Evolutionary conservation across 2,113 vertebrate genomes (phyloP).

Genomic region (Pachyramphus minor): DNA sequence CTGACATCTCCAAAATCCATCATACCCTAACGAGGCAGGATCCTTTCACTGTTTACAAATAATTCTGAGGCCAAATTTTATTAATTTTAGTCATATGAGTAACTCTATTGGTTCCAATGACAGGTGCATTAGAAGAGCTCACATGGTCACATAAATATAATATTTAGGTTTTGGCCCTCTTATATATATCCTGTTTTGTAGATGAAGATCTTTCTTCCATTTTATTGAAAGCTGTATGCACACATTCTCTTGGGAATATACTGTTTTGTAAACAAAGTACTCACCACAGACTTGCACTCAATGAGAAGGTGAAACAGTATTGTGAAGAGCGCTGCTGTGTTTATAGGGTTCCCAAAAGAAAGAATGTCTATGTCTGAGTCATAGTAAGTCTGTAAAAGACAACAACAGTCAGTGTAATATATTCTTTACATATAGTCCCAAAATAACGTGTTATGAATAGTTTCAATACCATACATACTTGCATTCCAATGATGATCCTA

Average conservation of each 20-base stretch:
- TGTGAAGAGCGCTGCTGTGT: conserved; percentile 85
- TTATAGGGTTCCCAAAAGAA: conserved; percentile 88
- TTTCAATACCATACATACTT: neutral
- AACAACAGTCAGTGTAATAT: neutral
- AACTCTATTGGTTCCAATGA: neutral
- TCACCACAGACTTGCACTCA: conserved; percentile 90
- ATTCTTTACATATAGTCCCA: neutral
- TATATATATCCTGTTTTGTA: neutral
- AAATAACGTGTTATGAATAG: neutral
- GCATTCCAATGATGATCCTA: neutral
- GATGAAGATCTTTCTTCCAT: neutral
- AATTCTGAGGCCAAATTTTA: neutral
- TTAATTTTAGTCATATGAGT: neutral
- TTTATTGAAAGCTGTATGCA: neutral
- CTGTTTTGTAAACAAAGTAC: conserved; percentile 32
- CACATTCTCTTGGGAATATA: neutral
- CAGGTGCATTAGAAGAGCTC: neutral
- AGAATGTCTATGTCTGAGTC: conserved; percentile 83
- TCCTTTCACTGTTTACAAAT: neutral
- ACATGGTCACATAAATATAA: neutral
- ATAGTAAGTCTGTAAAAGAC: conserved; percentile 74
- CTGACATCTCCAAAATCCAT: neutral
- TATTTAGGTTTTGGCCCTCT: neutral
- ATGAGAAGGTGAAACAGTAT: conserved; percentile 90
- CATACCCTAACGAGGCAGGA: neutral